Base-by-base conservation (phyloP, 2,113 vertebrate species). In the Leucosticte australis region DNA sequence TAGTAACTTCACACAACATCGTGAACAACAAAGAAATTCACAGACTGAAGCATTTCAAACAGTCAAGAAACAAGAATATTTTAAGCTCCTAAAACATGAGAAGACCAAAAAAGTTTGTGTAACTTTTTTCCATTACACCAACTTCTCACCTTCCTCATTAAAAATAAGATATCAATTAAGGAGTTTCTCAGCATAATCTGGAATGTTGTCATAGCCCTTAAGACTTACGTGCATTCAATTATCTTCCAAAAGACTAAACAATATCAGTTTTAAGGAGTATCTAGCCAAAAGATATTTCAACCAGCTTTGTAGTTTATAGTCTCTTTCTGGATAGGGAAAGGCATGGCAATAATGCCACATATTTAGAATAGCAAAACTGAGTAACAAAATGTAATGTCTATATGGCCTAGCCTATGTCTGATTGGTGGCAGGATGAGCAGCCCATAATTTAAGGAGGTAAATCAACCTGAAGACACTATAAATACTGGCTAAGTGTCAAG, bases 171-270 rank as follows among this genome's bases (percentile, higher is more conserved):
- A 53, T 15, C 46, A 75, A 19, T 53, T 46, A 73, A 22, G 14
- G 20, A 15, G 13, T 22, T 82, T 42, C 42, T 76, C 42, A 57
- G 30, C 18, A 42, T 33, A 20, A 52, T 64, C 44, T 56, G 31
- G 15, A 6, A 33, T 3, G 1, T 10, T 64, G 39, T 33, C 20
- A 47, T 44, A 15, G 49, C 41, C 75, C 47, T 71, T 26, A 28
- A 12, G 31, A 39, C 22, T 77, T 62, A 62, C 0, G 4, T 31
- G 60, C 2, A 1, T 35, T 64, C n/a, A 33, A 30, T 55, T 33
- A 16, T 39, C 39, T 68, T 60, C 31, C 47, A 68, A 85, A 62
- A 71, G 23, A 78, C 56, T 33, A 15, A 79, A 56, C 12, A 24
- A 11, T 73, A 47, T 28, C 31, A 93, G 24, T 13, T 78, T 77